Percentiles rank a stretch among this genome's conserved stretches.
phyloP scores from a whole-genome alignment of 92 coral and sea anemone genomes.

The Parazoanthus atlanticus region DNA sequence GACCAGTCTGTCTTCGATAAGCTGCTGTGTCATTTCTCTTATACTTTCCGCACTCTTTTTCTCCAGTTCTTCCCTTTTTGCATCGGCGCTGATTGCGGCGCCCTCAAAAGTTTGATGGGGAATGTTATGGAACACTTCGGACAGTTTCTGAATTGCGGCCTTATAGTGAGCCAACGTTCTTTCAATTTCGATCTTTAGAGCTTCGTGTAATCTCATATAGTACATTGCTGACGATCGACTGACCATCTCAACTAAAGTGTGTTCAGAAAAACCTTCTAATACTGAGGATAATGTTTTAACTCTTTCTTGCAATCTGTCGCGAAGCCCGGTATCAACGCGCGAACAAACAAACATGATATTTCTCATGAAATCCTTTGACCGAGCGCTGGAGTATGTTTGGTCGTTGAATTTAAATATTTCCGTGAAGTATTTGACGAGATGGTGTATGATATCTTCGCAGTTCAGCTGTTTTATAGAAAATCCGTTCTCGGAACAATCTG shows the following conservation, averaged over 20 bases:
- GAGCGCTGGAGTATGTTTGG: constrained; percentile 83
- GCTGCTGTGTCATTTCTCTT: constrained; percentile 65
- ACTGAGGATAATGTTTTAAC: constrained; percentile 61
- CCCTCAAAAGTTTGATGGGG: constrained; percentile 61
- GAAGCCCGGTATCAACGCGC: constrained; percentile 59
- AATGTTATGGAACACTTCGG: constrained; percentile 63
- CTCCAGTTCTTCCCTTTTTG: constrained; percentile 54
- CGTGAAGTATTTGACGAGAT: constrained; percentile 72
- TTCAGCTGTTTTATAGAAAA: constrained; percentile 62
- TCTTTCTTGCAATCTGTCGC: constrained; percentile 56
- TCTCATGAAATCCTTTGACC: constrained; percentile 76
- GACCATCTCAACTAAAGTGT: constrained; percentile 70
- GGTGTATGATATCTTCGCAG: constrained; percentile 74
- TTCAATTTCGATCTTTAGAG: constrained; percentile 72
- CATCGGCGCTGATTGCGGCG: constrained; percentile 32
- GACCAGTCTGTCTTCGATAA: constrained; percentile 75
- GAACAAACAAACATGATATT: constrained; percentile 66
- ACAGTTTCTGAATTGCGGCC: constrained; percentile 61
- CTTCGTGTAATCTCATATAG: constrained; percentile 75
- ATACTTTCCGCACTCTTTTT: constrained; percentile 58
- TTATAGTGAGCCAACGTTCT: constrained; percentile 67
- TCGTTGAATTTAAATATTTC: constrained; percentile 78
- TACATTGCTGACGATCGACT: constrained; percentile 69
- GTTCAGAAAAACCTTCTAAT: constrained; percentile 70
- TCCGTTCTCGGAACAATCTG: constrained; percentile 61